phyloP scores from a whole-genome alignment of 2,888 invertebrate genomes.

The Eristalis pertinax region DNA sequence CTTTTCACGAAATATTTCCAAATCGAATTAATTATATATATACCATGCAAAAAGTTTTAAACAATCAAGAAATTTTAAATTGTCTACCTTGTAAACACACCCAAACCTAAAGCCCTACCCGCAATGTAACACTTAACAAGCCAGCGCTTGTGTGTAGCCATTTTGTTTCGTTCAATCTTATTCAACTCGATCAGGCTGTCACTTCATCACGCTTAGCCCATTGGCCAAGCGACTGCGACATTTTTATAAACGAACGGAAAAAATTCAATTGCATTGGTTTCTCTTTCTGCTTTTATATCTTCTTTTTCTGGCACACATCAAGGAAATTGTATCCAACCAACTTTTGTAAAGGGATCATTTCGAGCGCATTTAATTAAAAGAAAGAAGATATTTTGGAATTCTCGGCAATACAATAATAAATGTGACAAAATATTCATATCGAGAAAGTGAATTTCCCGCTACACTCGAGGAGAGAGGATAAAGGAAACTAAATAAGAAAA shows the following conservation, averaged over 20 bases:
- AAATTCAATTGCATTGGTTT: conserved; percentile 58
- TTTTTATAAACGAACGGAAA: conserved; percentile 75
- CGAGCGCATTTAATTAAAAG: conserved; percentile 37
- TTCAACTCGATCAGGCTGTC: conserved; percentile 46
- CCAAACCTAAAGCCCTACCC: conserved; percentile 8
- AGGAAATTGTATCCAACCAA: conserved; percentile 53
- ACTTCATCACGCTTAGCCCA: conserved; percentile 68
- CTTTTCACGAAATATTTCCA: no score
- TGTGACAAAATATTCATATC: conserved; percentile 46
- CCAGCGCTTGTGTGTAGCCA: conserved; percentile 67
- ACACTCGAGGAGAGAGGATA: conserved; percentile 30
- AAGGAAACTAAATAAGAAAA: conserved; percentile 13
- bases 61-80: not conserved
- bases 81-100: not conserved
- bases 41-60: not conserved
- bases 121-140: conserved; percentile 34
- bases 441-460: conserved; percentile 60
- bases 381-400: not conserved
- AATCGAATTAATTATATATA: no score
- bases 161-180: conserved; percentile 74
- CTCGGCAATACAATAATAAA: conserved; percentile 42
- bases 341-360: conserved; percentile 23
- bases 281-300: conserved; percentile 71
- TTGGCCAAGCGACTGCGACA: conserved; percentile 74
- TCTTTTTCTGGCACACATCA: conserved; percentile 74